These are phyloP conservation scores for Tricholauxania praeusta DNA, from an alignment of 2,888 invertebrate species.

Conservation along the genomic window DNA sequence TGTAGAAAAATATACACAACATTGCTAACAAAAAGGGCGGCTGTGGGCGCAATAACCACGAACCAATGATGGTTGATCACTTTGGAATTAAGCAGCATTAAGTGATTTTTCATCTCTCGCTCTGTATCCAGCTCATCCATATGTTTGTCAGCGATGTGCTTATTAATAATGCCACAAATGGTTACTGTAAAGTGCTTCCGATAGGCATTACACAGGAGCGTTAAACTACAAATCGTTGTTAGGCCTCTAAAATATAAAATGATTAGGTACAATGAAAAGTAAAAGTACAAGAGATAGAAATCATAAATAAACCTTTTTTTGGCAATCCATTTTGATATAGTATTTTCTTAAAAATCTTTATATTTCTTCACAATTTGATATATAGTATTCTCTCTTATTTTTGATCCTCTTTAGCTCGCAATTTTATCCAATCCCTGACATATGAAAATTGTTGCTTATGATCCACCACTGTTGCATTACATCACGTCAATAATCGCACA, in stretches of 20 bases:
- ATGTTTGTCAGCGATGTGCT: neutral
- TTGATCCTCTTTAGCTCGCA: neutral
- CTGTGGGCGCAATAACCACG: too few species aligned
- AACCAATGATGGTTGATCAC: too few species aligned
- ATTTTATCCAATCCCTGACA: neutral
- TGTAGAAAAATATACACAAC: too few species aligned
- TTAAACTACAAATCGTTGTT: neutral
- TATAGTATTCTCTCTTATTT: too few species aligned
- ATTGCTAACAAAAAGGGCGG: too few species aligned
- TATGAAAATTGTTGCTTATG: neutral
- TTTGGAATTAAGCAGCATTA: too few species aligned
- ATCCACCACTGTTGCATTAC: constrained; percentile 48
- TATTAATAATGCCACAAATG: constrained; percentile 14
- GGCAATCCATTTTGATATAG: too few species aligned
- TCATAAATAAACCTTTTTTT: too few species aligned
- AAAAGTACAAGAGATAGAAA: too few species aligned
- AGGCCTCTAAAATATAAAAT: neutral
- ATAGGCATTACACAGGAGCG: neutral
- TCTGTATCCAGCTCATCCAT: too few species aligned
- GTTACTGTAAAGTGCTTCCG: neutral
- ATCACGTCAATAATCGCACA: constrained; percentile 62
- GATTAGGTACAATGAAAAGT: too few species aligned
- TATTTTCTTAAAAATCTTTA: neutral
- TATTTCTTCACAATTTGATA: neutral
- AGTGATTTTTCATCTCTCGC: too few species aligned